Conservation (phyloP, 2,888 invertebrate species). For the Eumerus sabulonum region DNA sequence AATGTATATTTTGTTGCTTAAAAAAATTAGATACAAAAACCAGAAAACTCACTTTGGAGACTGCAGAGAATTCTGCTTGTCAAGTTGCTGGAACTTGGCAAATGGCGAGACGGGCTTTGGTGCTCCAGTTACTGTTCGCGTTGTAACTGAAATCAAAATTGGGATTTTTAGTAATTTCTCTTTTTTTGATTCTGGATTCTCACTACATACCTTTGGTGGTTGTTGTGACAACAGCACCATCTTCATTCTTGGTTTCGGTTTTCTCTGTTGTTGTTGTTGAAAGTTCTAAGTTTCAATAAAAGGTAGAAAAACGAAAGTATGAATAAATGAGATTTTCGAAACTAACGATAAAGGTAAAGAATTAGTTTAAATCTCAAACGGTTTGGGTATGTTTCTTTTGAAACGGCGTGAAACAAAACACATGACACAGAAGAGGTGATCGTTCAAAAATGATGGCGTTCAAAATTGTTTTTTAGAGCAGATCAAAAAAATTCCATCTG, state of each 20-base stretch:
- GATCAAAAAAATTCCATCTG: constrained; percentile 22
- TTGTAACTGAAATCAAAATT: constrained; percentile 78
- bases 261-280: constrained; percentile 77
- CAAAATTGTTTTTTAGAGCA: constrained; percentile 11
- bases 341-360: background rate
- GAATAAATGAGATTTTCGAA: constrained; percentile 21
- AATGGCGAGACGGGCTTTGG: constrained; percentile 90
- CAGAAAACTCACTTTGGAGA: constrained; percentile 85
- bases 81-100: constrained; percentile 94
- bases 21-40: background rate
- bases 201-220: constrained; percentile 81
- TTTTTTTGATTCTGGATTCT: background rate
- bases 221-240: constrained; percentile 82
- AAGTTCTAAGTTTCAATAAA: constrained; percentile 48
- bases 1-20: constrained; percentile 3
- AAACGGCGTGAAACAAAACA: constrained; percentile 5
- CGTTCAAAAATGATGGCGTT: constrained; percentile 20
- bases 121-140: constrained; percentile 81
- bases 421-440: constrained; percentile 24
- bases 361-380: constrained; percentile 61
- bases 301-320: constrained; percentile 20
- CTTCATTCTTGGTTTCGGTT: constrained; percentile 81
- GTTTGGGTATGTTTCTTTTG: constrained; percentile 12
- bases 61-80: constrained; percentile 90
- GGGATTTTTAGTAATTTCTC: constrained; percentile 18